Evolutionary conservation across 2,888 invertebrate species (phyloP).

Genomic region (Cosmorhoe ocellata): DNA sequence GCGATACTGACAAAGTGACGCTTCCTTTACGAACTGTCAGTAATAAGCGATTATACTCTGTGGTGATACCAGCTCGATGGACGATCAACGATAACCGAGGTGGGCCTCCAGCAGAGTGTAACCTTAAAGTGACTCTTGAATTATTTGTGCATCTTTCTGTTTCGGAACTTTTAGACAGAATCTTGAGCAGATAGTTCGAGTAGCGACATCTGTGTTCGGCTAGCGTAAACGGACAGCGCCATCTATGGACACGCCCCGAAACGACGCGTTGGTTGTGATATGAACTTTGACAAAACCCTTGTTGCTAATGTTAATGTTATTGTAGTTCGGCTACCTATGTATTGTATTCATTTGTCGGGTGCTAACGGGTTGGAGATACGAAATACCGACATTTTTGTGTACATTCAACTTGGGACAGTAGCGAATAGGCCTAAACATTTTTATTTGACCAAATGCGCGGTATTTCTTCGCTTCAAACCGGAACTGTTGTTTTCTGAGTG

Average conservation of each 20-base stretch:
- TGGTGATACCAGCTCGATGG: slow-evolving; percentile 42
- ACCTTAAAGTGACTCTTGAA: slow-evolving; percentile 25
- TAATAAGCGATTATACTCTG: slow-evolving; percentile 33
- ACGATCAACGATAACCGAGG: slow-evolving; percentile 41
- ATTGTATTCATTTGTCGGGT: slow-evolving; percentile 49
- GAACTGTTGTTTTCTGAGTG: slow-evolving; percentile 29
- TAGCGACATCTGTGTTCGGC: slow-evolving; percentile 46
- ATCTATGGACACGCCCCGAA: slow-evolving; percentile 50
- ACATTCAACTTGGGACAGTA: slow-evolving; percentile 29
- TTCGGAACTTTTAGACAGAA: slow-evolving; percentile 31
- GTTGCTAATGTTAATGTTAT: slow-evolving; percentile 46
- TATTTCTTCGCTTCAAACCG: slow-evolving; percentile 47
- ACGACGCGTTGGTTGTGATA: slow-evolving; percentile 69
- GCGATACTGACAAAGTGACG: slow-evolving; percentile 30
- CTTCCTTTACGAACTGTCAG: slow-evolving; percentile 24
- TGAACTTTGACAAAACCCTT: slow-evolving; percentile 47
- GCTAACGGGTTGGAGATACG: slow-evolving; percentile 48
- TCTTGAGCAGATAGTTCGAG: slow-evolving; percentile 37
- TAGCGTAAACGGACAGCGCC: slow-evolving; percentile 45
- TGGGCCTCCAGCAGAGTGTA: slow-evolving; percentile 36
- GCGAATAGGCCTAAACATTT: slow-evolving; percentile 44
- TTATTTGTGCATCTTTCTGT: slow-evolving; percentile 39
- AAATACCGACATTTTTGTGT: slow-evolving; percentile 62
- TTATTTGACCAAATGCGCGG: slow-evolving; percentile 53
- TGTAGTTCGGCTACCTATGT: slow-evolving; percentile 36